These are phyloP conservation scores for Oconnorella tubifera DNA, from an alignment of 2,888 invertebrate genomes.

Conservation along the genomic window DNA sequence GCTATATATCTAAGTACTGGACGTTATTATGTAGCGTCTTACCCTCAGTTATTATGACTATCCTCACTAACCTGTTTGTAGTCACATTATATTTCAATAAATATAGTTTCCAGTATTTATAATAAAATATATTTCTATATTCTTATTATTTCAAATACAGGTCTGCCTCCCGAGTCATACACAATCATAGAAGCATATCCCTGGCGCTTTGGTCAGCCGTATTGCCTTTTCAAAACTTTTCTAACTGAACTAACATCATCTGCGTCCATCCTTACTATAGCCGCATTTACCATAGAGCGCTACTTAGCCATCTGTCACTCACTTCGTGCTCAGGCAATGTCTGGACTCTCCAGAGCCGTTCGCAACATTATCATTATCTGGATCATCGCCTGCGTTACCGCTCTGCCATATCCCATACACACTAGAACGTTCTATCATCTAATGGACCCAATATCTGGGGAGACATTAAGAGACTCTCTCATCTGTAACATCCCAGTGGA, in stretches of 20 bases:
- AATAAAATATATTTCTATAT: too few species aligned
- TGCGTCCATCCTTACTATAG: slow-evolving; percentile 84
- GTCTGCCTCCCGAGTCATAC: slow-evolving; percentile 57
- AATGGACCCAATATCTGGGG: slow-evolving; percentile 26
- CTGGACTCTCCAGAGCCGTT: slow-evolving; percentile 75
- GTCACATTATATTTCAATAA: too few species aligned
- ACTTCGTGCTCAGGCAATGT: slow-evolving; percentile 69
- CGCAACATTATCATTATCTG: slow-evolving; percentile 75
- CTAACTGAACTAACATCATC: slow-evolving; percentile 69
- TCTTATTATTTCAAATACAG: too few species aligned
- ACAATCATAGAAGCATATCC: slow-evolving; percentile 59
- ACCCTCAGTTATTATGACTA: too few species aligned
- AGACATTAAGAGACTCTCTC: slow-evolving; percentile 41
- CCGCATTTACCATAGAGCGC: slow-evolving; percentile 84
- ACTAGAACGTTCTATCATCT: slow-evolving; percentile 43
- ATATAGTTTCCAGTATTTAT: too few species aligned
- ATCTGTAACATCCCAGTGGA: slow-evolving; percentile 46
- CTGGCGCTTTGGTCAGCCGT: slow-evolving; percentile 52
- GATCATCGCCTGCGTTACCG: slow-evolving; percentile 71
- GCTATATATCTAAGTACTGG: too few species aligned
- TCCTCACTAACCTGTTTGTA: too few species aligned
- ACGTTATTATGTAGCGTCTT: too few species aligned
- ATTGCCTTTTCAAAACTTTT: slow-evolving; percentile 57
- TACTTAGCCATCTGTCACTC: slow-evolving; percentile 87
- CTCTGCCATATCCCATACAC: slow-evolving; percentile 57